Conservation (phyloP, 1,140 invertebrate species). For the Drosophila guanche region DNA sequence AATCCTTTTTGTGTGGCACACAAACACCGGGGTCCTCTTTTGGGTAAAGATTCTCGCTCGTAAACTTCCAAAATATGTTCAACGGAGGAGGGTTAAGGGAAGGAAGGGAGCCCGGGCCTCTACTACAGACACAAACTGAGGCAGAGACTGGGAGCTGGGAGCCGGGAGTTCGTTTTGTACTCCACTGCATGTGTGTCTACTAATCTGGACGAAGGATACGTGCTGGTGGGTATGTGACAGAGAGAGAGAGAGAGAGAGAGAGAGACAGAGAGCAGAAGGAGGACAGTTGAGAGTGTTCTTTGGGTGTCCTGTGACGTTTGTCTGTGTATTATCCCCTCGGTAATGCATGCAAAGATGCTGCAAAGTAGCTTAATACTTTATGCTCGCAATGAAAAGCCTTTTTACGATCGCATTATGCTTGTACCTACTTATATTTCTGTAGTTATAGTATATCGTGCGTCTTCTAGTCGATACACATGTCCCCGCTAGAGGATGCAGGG, state of each 20-base stretch:
- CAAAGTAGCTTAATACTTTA: conserved; percentile 82
- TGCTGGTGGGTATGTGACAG: conserved; percentile 12
- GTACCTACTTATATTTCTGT: conserved; percentile 74
- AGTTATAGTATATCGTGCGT: conserved; percentile 44
- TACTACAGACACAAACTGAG: too few relatives aligned
- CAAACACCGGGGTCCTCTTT: background rate
- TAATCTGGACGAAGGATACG: conserved; percentile 45
- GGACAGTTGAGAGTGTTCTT: conserved; percentile 3
- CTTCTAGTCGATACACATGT: conserved; percentile 60
- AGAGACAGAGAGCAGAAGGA: background rate
- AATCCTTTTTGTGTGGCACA: too few relatives aligned
- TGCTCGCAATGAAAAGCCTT: conserved; percentile 80
- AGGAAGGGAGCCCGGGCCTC: too few relatives aligned
- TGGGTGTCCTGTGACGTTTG: conserved; percentile 27
- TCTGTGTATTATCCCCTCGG: conserved; percentile 76
- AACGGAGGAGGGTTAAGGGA: too few relatives aligned
- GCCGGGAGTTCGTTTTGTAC: background rate
- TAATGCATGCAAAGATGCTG: conserved; percentile 81
- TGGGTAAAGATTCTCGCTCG: background rate
- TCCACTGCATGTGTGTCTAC: background rate
- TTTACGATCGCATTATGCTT: conserved; percentile 82
- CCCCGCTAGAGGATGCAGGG: background rate
- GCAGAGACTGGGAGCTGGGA: background rate
- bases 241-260: background rate
- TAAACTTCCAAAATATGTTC: too few relatives aligned